Evolutionary conservation across 2,797 vertebrate genomes (phyloP), one percentile per base, ranked within the genome.

Genomic region (Crocidura indochinensis): DNA sequence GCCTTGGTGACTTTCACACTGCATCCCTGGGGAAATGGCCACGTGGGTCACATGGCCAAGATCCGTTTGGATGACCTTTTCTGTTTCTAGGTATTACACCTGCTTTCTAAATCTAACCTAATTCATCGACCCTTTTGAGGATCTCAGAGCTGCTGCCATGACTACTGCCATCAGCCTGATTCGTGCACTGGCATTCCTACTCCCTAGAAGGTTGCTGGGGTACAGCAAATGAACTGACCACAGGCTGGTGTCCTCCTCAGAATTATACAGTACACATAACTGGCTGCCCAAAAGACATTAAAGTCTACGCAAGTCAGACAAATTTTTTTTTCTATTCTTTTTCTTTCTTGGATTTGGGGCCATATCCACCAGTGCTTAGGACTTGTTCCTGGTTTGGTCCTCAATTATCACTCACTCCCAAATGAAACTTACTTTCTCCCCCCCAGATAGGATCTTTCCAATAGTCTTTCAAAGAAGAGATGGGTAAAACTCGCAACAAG

Each of bases 361-460:
- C 56, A 56, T 17, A 60, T 20, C 56, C 8, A 6, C 56, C 22
- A 6, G 56, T 60, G 19, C 56, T 60, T 20, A 15, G 56, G 56
- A 20, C 15, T 20, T 60, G 22, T 20, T 60, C 56, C 56, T 60
- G 15, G 56, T 20, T 20, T 20, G 19, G 56, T 20, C 17, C 56
- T 38, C 56, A 53, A 17, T 10, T 12, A 53, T 53, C 51, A 53
- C 12, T 53, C 51, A 12, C 5, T 51, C 49, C 49, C 14, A 56
- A 17, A 15, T 20, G 8, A 20, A 60, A 60, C 22, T 6, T 17
- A 60, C 15, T 60, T 60, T 22, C 6, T 20, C 77, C 31, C 51
- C 72, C 85, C 49, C 31, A 89, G 22, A 75, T 88, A 56, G 14
- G 8, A 89, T 56, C 78, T 92, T 88, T 47, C 29, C 38, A 19